Base-by-base conservation (phyloP, 1,140 invertebrate species). In the Sarcophaga bullata region DNA sequence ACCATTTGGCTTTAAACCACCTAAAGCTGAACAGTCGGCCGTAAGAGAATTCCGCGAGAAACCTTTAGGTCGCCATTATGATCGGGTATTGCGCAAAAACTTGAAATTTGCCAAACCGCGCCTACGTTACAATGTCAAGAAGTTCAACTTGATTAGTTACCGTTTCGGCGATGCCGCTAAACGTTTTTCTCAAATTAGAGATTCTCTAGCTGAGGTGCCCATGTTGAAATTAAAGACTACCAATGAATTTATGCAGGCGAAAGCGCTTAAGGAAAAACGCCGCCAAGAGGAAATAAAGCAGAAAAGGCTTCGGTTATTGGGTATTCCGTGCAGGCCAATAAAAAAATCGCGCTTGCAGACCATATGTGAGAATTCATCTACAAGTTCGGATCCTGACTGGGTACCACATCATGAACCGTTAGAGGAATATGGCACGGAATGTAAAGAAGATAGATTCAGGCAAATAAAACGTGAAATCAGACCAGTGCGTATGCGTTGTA, bases 121-220 rank as follows among this genome's bases (percentile, higher is more conserved):
- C 19, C 80, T 89, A 5, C 76, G 82, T 8, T 88, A 86, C 46
- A 84, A 85, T 8, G 86, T 89, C 0, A 85, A 83, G 19, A 90
- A 90, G 62, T 90, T 90, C 62, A 90, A 90, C 73, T 84, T 90
- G 1, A 89, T 88, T 15, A 85, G 87, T 1, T 90, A 87, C 87
- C 5, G 90, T 85, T 62, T 85, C 84, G 47, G 86, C 84, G n/a
- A 85, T 83, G 73, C 83, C 0, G 25, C 15, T 3, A 47, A 75
- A n/a, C 19, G 58, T 8, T 73, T 81, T 73, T 11, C 8, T 6
- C 58, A 80, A 8, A 13, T 54, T n/a, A n/a, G 46, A 49, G 13
- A 73, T 13, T 1, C 48, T 13, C 9, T 17, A 13, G 68, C 15
- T 19, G 25, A 82, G n/a, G 15, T 19, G n/a, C 25, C 47, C 15